Evolutionary conservation across 2,888 invertebrate genomes (phyloP), one percentile per base, ranked within the genome.

Genomic region (Cecidostiba fungosa): DNA sequence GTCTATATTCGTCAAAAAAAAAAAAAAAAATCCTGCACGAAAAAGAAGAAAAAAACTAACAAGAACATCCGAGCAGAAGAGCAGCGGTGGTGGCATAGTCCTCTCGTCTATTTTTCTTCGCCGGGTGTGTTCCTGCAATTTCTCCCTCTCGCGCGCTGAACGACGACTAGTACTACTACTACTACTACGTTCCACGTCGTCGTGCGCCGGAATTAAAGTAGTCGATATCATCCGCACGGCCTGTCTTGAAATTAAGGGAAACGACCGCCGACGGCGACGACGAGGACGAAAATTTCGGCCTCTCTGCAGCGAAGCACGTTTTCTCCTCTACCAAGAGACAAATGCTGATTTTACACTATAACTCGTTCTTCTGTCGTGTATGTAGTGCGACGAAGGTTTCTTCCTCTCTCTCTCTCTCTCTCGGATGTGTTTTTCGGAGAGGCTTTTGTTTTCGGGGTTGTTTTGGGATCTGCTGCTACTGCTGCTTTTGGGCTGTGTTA

Each of bases 161-260:
- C 86, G 87, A n/a, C 29, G 29, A 36, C 87, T 16, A 70, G 86
- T 85, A 85, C 87, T 86, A 89, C 89, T 85, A 88, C 88, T 87
- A 87, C 43, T 72, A 26, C 23, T 29, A 32, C 87, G 39, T 69
- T 74, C 87, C 89, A 84, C 87, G 87, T 89, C 87, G 87, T 87
- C 89, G 88, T 89, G 88, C 89, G 87, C 89, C 89, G 90, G 88
- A 90, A 92, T 91, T 91, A 89, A 91, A 91, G 91, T 90, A 91
- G 91, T 91, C 92, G 91, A 91, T 91, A 91, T 91, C 91, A 91
- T 91, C 91, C 92, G 89, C 89, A 88, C 91, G 91, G 90, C 89
- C 90, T 91, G 91, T 91, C 91, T 90, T 90, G 90, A 91, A 91
- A 92, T 92, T 92, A 92, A 92, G 91, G 91, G 91, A 89, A n/a